Evolutionary conservation across 2,113 vertebrate genomes (phyloP).

Genomic region (Neotragus moschatus): DNA sequence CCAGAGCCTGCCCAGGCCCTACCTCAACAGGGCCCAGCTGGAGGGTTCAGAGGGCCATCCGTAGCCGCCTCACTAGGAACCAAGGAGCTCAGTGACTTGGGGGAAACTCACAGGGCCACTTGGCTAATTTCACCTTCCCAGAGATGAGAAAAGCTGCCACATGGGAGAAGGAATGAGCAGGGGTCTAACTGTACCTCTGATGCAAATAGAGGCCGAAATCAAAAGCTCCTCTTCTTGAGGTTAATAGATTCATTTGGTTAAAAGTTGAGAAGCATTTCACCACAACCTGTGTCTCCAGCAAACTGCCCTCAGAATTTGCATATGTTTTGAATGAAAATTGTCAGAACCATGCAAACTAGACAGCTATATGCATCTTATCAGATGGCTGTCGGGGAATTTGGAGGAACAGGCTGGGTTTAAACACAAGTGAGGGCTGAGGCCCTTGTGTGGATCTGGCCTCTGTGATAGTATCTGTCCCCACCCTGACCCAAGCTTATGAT

Average conservation of each 20-base stretch:
- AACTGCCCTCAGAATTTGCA: slow-evolving; percentile 82
- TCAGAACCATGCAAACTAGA: slow-evolving; percentile 83
- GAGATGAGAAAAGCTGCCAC: not conserved
- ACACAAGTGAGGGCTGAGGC: not conserved
- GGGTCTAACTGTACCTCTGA: slow-evolving; percentile 58
- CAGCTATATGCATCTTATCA: slow-evolving; percentile 75
- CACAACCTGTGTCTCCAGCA: slow-evolving; percentile 74
- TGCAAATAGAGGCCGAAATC: slow-evolving; percentile 77
- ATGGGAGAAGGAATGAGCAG: not conserved
- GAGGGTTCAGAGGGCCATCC: not conserved
- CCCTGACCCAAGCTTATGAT: not conserved
- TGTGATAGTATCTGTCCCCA: not conserved
- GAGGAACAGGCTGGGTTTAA: slow-evolving; percentile 39
- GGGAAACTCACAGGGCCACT: not conserved
- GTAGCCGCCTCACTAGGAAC: not conserved
- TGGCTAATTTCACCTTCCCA: not conserved
- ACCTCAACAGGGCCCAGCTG: not conserved
- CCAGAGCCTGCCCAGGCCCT: not conserved
- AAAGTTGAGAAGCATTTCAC: slow-evolving; percentile 73
- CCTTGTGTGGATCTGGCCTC: not conserved
- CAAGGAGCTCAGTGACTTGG: not conserved
- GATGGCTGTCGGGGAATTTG: slow-evolving; percentile 71
- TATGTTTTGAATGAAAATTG: slow-evolving; percentile 82
- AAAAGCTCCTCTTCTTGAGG: slow-evolving; percentile 64
- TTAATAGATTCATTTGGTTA: slow-evolving; percentile 79